Base-by-base conservation (phyloP, 2,797 vertebrate species). In the Lates japonicus region DNA sequence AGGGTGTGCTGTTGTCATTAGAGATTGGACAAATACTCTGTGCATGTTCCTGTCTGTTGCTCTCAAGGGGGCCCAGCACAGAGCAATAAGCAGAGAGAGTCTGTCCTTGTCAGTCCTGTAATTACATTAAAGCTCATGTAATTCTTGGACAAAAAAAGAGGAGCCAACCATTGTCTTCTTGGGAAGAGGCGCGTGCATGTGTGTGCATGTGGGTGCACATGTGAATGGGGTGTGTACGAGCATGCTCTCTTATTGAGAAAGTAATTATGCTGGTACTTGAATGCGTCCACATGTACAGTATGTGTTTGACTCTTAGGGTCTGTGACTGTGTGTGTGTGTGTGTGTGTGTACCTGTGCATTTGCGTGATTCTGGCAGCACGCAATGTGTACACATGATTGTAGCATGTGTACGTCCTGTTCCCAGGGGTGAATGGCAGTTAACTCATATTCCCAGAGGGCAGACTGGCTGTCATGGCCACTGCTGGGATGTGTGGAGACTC, bases 121-220 rank as follows among this genome's bases (percentile, higher is more conserved):
- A 95, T 96, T 94, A 94, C 89, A 93, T 94, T 94, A 94, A 91
- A 90, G 87, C 89, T 87, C 59, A 52, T 93, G 87, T 92, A 88
- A 91, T 91, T 93, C 90, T 93, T 90, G 63, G 70, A 70, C 80
- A 90, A 86, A 84, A 87, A 80, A 44, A 89, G 65, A 62, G 29
- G 22, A 76, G 68, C 31, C 57, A 57, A 46, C 78, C 57, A 17
- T 68, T 3, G 66, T 29, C 76, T 85, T 80, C 76, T 82, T 87
- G 37, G 70, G 46, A 78, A 59, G 10, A 60, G 31, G 54, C 63
- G 52, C 17, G 37, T 62, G n/a, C 60, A 46, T 51, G n/a, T 44
- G 60, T 19, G 49, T 67, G 57, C 12, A 42, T 10, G 3, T 46
- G 58, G 46, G 8, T 44, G 33, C n/a, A 17, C 4, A 11, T 16